phyloP scores from a whole-genome alignment of 2,797 vertebrate species.

The Eulemur rubriventer region DNA sequence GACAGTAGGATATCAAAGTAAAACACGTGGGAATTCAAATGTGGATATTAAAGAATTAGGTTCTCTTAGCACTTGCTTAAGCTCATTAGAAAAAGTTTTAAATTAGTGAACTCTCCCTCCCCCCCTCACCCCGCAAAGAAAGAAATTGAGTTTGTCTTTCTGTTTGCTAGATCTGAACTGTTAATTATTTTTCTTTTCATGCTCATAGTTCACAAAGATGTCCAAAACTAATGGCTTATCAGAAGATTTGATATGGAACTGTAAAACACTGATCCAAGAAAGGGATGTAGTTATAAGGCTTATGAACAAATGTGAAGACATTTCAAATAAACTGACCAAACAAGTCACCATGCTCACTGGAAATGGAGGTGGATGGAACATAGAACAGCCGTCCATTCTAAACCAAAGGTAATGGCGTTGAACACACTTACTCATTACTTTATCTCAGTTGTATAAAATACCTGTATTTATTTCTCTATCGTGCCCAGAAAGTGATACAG shows the following conservation, averaged over 20 bases:
- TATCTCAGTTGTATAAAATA: not conserved
- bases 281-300: constrained; percentile 92
- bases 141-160: not conserved
- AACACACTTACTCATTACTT: not conserved
- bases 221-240: constrained; percentile 90
- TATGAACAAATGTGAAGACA: constrained; percentile 96
- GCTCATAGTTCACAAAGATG: constrained; percentile 87
- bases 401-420: constrained; percentile 89
- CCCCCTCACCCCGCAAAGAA: not conserved
- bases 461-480: not conserved
- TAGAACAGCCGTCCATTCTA: constrained; percentile 90
- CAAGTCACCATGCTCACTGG: constrained; percentile 92
- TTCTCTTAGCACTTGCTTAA: not conserved
- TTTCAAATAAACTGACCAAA: constrained; percentile 93
- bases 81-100: constrained; percentile 10
- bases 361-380: constrained; percentile 85
- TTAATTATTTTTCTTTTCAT: constrained; percentile 41
- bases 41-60: not conserved
- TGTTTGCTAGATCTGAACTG: not conserved
- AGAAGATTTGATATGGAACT: constrained; percentile 91
- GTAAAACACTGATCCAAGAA: constrained; percentile 93
- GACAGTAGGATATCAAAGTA: not conserved
- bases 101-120: not conserved
- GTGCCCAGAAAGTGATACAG: not conserved
- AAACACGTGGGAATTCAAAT: not conserved